Conservation (phyloP, 2,888 invertebrate genomes). For the Drosophila kambysellisi region DNA sequence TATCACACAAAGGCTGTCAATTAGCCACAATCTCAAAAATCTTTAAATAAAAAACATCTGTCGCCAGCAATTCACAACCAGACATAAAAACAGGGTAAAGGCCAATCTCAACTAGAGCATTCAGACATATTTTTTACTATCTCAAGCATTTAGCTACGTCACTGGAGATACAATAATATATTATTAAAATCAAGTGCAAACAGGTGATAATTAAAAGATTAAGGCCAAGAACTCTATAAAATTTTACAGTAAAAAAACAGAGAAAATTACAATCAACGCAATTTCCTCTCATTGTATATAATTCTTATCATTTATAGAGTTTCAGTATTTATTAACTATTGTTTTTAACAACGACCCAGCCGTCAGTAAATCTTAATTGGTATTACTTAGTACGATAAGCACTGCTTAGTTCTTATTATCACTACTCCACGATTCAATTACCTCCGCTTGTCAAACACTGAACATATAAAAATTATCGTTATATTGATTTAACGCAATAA, state of each 20-base stretch:
- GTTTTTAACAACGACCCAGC: conserved; percentile 27
- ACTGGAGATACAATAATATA: conserved; percentile 6
- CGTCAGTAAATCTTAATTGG: conserved; percentile 44
- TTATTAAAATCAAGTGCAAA: conserved; percentile 18
- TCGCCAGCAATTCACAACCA: neutral
- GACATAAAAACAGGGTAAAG: neutral
- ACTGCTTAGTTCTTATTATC: conserved; percentile 26
- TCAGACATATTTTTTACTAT: neutral
- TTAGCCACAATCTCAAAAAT: neutral
- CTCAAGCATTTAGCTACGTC: neutral
- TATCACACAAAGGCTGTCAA: neutral
- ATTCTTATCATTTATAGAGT: conserved; percentile 1
- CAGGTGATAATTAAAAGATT: conserved; percentile 26
- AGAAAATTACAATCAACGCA: neutral
- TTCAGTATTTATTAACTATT: conserved; percentile 6
- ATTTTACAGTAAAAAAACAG: neutral
- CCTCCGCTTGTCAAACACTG: neutral
- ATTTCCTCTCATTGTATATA: neutral
- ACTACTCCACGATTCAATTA: conserved; percentile 8
- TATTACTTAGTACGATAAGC: conserved; percentile 31
- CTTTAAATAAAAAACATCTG: neutral
- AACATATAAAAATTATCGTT: neutral
- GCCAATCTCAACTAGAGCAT: neutral
- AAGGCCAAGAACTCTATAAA: neutral
- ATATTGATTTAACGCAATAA: neutral